Evolutionary conservation across 2,797 vertebrate species (phyloP), one percentile per base, ranked within the genome.

Genomic region (Crocidura indochinensis): DNA sequence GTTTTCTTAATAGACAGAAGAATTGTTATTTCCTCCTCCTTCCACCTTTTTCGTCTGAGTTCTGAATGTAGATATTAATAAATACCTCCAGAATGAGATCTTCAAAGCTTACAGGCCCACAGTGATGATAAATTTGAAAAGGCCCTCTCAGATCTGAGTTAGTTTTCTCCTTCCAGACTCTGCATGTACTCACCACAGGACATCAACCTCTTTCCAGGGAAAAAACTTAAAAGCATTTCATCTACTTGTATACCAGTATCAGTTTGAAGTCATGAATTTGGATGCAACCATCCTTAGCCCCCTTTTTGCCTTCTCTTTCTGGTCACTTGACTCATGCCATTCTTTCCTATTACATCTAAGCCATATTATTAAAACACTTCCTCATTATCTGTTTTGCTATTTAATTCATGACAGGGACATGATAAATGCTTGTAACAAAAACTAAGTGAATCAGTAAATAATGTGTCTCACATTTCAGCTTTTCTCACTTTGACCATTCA

Each of bases 1-100:
- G 56, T 65, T 91, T 87, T 81, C 73, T 80, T 88, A 78, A 62
- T 15, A 44, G 73, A 73, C 75, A 49, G 17, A 84, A 85, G n/a
- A 68, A 20, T 20, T 67, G 44, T 44, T 49, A 38, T 0, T 12
- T 53, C 38, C 20, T 26, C 44, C 3, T 10, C 46, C 47, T 46
- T 51, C 3, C 26, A 22, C 2, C 46, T 31, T 27, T 91, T 87
- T 87, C 6, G 83, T 74, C 89, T 85, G 53, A 47, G 12, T 49
- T 62, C 49, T 82, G 11, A 27, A 44, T 26, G 49, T 53, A 73
- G 83, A 88, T 83, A 76, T 76, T 85, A 88, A 80, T 87, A 91
- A 85, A 83, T 84, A 17, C 29, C 49, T 78, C 73, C 1, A 8
- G 87, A 91, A 77, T 49, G 73, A 91, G 79, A 85, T 74, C 78